Base-by-base conservation (phyloP, 2,797 vertebrate species). In the Scyliorhinus canicula region DNA sequence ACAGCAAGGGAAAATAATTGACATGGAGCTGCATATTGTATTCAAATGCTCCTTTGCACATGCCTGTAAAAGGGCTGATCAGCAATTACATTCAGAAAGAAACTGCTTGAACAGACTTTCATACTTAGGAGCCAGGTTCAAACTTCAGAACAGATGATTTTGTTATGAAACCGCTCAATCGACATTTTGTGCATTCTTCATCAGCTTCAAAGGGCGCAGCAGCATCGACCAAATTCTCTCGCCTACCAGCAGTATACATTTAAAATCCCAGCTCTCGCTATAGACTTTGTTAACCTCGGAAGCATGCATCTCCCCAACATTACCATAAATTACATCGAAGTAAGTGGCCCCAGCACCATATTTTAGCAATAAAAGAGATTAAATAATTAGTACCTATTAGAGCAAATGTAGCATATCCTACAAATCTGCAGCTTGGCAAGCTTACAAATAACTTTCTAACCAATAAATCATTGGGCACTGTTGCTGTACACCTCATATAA, bases 371-470 rank as follows among this genome's bases (percentile, higher is more conserved):
- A 63, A 40, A 93, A 93, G 40, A 90, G 57, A 90, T 90, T 57
- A 60, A 60, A 90, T 90, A 55, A 90, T 90, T 90, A 60, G 86
- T 60, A 90, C 12, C 86, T 55, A 90, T 60, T 90, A 90, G 86
- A 90, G 86, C 52, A 90, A 55, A 90, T 90, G 86, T 90, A 60
- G 31, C 86, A n/a, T 90, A 55, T 19, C 55, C 86, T 90, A 35
- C 52, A 60, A 60, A 52, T 60, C 86, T 90, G 55, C 35, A 19
- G 35, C 55, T 90, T 60, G 86, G 86, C 86, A 60, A 60, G 86
- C 85, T 90, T 90, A 90, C 86, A 90, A 90, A 90, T 60, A 90
- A 60, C 86, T 60, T 60, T 57, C 57, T 60, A 55, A 90, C 52
- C 86, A 90, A 90, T 90, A 90, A 60, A 90, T 90, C 86, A 90